Evolutionary conservation across 1,140 invertebrate species (phyloP).

Genomic region (Ostrea edulis): DNA sequence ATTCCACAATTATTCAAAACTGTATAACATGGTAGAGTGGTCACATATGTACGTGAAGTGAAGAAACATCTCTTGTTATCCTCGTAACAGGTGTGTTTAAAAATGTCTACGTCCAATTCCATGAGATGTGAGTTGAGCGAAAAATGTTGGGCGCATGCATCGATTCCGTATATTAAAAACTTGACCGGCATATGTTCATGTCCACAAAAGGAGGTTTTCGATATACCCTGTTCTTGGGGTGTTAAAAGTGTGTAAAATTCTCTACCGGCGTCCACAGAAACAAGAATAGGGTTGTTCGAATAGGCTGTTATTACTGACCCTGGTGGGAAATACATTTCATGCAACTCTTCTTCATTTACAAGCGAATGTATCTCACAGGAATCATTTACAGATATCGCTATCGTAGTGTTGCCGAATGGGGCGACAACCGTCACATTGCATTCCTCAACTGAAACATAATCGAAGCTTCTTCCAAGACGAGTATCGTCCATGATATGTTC

Average conservation of each 20-base stretch:
- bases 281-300: slow-evolving; percentile 3
- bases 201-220: not conserved
- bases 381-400: not conserved
- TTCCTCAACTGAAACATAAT: not conserved
- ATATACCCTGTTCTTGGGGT: not conserved
- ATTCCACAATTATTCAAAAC: not conserved
- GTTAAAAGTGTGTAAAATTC: not conserved
- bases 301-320: not conserved
- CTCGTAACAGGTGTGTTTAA: not conserved
- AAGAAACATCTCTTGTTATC: not conserved
- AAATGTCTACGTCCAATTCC: not conserved
- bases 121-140: not conserved
- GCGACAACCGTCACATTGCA: not conserved
- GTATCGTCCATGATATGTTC: not conserved
- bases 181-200: not conserved
- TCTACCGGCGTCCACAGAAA: not conserved
- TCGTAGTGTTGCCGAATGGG: not conserved
- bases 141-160: not conserved
- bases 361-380: not conserved
- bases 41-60: not conserved
- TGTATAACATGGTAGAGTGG: not conserved
- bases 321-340: not conserved
- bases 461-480: not conserved
- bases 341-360: not conserved
- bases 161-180: not conserved